Evolutionary conservation across 2,797 vertebrate genomes (phyloP), one percentile per base, ranked within the genome.

Genomic region (Melanotaenia parkinsoni): DNA sequence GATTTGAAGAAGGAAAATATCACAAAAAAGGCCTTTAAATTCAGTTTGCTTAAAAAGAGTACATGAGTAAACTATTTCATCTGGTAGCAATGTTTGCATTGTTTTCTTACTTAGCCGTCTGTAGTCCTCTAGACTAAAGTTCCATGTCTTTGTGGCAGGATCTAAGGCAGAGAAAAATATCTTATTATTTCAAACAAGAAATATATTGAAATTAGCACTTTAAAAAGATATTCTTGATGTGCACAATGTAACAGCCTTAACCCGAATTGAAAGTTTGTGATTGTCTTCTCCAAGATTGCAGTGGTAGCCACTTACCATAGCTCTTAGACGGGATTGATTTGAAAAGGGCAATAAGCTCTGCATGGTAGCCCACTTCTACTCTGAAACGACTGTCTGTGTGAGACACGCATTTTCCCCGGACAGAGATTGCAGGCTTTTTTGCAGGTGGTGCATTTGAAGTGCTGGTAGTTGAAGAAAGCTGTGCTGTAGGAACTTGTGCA

Each of bases 61-160:
- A 33, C 5, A 40, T 37, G 1, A 58, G 16, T 13, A 13, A 26
- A 51, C 10, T 24, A 4, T 32, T 50, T 13, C 13, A 28, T 37
- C 1, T 3, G 26, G 11, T 6, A 24, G 37, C 28, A 72, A 59
- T 43, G 68, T 58, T 57, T 75, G 95, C 96, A 88, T 94, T 98
- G 70, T 16, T 56, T 72, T 95, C 97, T 88, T 95, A 99, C 98
- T 96, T 69, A 99, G 87, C 72, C 76, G 83, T 58, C 53, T 76
- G 76, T 99, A 97, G 88, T 99, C 95, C 8, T 92, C 88, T 78
- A 98, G 85, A 84, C 93, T 93, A 88, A 99, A 99, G 93, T 95
- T 96, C 98, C 98, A 99, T 61, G 86, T 97, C 86, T 96, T 99
- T 50, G 86, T 94, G 63, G 78, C 66, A 71, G 96, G 95, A 90